Evolutionary conservation across 2,113 vertebrate species (phyloP).

Genomic region (Euleptes europaea): DNA sequence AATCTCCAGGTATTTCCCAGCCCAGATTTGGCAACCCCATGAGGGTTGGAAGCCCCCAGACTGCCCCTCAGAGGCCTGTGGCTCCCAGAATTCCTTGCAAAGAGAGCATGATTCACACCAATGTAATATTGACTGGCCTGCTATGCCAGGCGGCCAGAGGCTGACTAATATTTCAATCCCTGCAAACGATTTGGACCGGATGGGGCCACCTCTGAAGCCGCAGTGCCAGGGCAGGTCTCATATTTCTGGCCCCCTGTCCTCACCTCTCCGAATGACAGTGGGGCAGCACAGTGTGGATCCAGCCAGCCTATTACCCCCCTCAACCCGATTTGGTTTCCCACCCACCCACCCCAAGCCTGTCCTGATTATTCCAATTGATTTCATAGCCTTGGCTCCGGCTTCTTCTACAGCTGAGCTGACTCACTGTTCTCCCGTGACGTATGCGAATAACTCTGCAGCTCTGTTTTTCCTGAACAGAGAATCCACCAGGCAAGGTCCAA

Average conservation of each 20-base stretch:
- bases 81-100: background rate
- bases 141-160: background rate
- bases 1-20: no score
- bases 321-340: no score
- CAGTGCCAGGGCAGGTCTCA: rapidly evolving
- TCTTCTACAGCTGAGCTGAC: conserved; percentile 48
- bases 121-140: no score
- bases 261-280: rapidly evolving
- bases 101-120: background rate
- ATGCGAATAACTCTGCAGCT: conserved; percentile 3
- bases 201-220: background rate
- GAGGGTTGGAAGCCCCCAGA: no score
- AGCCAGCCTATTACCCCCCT: background rate
- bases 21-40: no score
- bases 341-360: background rate
- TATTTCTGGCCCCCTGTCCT: rapidly evolving
- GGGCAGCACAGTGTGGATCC: conserved; percentile 16
- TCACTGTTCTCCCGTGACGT: conserved; percentile 6
- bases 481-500: background rate
- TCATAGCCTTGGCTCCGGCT: conserved; percentile 31
- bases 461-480: background rate
- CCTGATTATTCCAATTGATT: background rate
- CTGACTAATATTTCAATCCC: background rate
- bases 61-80: no score
- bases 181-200: no score